Evolutionary conservation across 2,888 invertebrate genomes (phyloP).

Genomic region (Xestia sexstrigata): DNA sequence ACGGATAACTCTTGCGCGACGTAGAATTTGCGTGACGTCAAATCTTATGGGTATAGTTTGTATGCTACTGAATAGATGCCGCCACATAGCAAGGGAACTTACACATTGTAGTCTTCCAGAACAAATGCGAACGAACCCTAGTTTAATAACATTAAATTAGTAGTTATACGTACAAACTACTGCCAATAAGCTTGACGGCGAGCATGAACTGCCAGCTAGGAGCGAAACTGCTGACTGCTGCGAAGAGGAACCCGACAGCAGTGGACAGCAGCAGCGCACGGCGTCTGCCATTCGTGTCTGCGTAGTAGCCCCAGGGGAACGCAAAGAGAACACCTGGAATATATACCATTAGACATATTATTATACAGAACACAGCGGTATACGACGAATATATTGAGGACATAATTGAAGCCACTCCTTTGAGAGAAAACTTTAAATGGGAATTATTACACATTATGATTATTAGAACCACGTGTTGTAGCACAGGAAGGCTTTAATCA

Average conservation of each 20-base stretch:
- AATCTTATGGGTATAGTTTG: background rate
- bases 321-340: slow-evolving; percentile 78
- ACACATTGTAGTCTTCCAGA: background rate
- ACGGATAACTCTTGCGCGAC: background rate
- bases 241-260: slow-evolving; percentile 86
- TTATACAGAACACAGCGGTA: background rate
- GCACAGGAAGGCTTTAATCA: no score
- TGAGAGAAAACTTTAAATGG: no score
- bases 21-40: background rate
- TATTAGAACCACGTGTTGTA: no score
- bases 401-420: background rate
- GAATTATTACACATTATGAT: no score
- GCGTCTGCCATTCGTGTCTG: slow-evolving; percentile 93
- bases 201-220: slow-evolving; percentile 90
- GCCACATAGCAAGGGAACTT: background rate
- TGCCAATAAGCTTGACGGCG: slow-evolving; percentile 91
- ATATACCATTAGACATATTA: background rate
- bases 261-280: slow-evolving; percentile 86
- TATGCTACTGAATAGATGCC: no score
- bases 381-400: background rate
- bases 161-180: slow-evolving; percentile 88
- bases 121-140: no score
- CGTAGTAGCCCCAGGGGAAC: slow-evolving; percentile 93
- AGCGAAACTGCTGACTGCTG: slow-evolving; percentile 89
- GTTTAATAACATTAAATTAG: background rate